Conservation (phyloP, 2,113 vertebrate species). For the Gymnogyps californianus region DNA sequence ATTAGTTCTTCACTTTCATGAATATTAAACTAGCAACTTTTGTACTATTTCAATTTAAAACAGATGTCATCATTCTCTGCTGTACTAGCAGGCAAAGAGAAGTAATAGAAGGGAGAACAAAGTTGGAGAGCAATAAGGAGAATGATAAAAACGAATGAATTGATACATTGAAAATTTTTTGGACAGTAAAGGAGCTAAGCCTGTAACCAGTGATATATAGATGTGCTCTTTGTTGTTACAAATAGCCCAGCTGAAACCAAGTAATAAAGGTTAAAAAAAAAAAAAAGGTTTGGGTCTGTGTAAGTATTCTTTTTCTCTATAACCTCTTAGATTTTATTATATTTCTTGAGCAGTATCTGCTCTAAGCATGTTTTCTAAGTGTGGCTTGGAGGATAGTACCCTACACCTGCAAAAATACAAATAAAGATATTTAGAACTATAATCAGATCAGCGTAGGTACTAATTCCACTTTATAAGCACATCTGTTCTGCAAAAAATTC, state of each 20-base stretch:
- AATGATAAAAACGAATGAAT: background rate
- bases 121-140: background rate
- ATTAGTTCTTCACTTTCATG: background rate
- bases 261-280: background rate
- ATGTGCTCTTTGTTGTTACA: background rate
- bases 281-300: background rate
- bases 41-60: background rate
- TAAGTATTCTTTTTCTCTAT: background rate
- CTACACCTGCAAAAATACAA: background rate
- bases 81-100: background rate
- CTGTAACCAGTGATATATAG: background rate
- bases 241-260: background rate
- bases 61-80: background rate
- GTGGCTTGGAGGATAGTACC: background rate
- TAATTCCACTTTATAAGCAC: background rate
- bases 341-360: background rate
- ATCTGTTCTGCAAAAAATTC: background rate
- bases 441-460: background rate
- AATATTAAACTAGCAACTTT: conserved; percentile 9
- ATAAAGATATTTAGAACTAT: background rate
- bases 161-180: background rate
- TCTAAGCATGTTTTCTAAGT: background rate
- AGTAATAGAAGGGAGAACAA: background rate
- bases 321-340: background rate
- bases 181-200: background rate